A percentile compares a stretch with the other conserved stretches of the same genome.
Conservation (phyloP, 2,888 invertebrate genomes). For the Andrena marginata region DNA sequence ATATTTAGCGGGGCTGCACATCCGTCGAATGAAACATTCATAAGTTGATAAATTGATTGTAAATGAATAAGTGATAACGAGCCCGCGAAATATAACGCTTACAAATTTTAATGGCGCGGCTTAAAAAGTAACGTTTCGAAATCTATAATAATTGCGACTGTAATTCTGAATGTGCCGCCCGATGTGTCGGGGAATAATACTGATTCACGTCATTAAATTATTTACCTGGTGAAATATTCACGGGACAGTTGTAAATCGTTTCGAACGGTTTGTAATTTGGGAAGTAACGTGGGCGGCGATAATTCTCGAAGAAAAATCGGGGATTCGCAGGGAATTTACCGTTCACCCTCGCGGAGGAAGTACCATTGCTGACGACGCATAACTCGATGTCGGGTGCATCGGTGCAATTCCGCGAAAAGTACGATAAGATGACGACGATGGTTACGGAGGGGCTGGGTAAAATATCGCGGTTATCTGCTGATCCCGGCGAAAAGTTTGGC, state of each 20-base stretch:
- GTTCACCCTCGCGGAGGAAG: slow-evolving; percentile 13
- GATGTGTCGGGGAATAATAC: no score
- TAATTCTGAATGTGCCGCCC: background rate
- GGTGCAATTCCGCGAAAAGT: slow-evolving; percentile 48
- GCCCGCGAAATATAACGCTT: slow-evolving; percentile 1
- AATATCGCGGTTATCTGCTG: slow-evolving; percentile 60
- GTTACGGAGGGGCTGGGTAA: slow-evolving; percentile 37
- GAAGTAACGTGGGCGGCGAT: slow-evolving; percentile 29
- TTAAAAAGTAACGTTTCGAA: background rate
- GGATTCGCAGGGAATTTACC: slow-evolving; percentile 37
- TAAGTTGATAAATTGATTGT: slow-evolving; percentile 52
- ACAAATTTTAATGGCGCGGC: background rate
- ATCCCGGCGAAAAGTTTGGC: slow-evolving; percentile 57
- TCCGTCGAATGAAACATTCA: slow-evolving; percentile 38
- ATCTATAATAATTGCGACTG: slow-evolving; percentile 5
- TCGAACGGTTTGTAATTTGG: slow-evolving; percentile 1
- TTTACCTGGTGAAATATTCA: background rate
- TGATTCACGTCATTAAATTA: background rate
- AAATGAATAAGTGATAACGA: slow-evolving; percentile 43
- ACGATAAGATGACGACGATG: slow-evolving; percentile 51
- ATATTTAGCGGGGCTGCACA: slow-evolving; percentile 29
- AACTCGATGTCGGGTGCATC: slow-evolving; percentile 57
- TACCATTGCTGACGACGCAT: slow-evolving; percentile 54
- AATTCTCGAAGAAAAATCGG: slow-evolving; percentile 38
- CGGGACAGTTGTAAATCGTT: background rate